These are phyloP conservation scores for Trematomus loennbergii DNA, from an alignment of 2,113 vertebrate genomes.

Conservation along the genomic window DNA sequence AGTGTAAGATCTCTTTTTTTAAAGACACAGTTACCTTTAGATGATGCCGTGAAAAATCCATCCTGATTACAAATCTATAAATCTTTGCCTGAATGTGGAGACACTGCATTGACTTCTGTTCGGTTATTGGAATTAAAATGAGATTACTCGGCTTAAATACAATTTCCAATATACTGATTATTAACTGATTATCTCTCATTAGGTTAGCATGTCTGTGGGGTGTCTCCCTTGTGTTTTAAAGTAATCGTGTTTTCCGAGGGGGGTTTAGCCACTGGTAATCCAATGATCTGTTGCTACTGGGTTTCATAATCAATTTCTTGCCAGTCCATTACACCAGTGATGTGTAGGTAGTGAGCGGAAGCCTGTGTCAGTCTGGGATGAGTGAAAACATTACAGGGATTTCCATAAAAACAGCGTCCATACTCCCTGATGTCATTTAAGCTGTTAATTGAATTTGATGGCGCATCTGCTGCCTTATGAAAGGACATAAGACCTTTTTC, in stretches of 20 bases:
- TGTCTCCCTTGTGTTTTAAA: slow-evolving; percentile 30
- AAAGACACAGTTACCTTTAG: not conserved
- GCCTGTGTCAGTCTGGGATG: slow-evolving; percentile 38
- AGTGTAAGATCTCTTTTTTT: not conserved
- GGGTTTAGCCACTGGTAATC: slow-evolving; percentile 42
- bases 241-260: slow-evolving; percentile 57
- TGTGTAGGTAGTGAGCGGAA: slow-evolving; percentile 5
- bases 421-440: slow-evolving; percentile 65
- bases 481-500: slow-evolving; percentile 49
- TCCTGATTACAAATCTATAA: slow-evolving; percentile 5
- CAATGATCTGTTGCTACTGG: slow-evolving; percentile 53
- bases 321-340: slow-evolving; percentile 59
- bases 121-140: slow-evolving; percentile 48
- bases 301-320: slow-evolving; percentile 64
- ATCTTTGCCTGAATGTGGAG: not conserved
- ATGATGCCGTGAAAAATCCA: not conserved
- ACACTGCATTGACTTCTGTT: slow-evolving; percentile 1
- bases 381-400: slow-evolving; percentile 62
- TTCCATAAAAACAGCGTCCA: slow-evolving; percentile 19
- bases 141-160: slow-evolving; percentile 36
- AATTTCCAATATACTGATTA: slow-evolving; percentile 61
- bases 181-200: slow-evolving; percentile 66
- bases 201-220: slow-evolving; percentile 36
- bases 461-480: slow-evolving; percentile 65
- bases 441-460: slow-evolving; percentile 74